Evolutionary conservation across 2,797 vertebrate species (phyloP).

Genomic region (Myotis vivesi): DNA sequence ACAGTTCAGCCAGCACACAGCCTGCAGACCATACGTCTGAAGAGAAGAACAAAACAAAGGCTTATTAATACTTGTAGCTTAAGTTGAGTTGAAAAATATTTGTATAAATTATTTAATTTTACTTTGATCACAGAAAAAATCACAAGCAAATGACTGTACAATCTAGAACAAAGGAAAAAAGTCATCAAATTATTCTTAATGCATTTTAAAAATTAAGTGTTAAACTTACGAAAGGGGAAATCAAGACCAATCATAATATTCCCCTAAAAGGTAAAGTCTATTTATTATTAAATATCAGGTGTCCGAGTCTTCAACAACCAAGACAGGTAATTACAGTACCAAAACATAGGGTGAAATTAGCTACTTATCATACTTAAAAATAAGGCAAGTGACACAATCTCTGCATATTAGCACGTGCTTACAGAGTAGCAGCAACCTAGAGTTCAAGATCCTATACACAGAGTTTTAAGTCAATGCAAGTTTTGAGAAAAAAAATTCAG

Average conservation of each 20-base stretch:
- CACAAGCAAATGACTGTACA: not conserved
- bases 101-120: slow-evolving; percentile 33
- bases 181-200: not conserved
- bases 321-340: not conserved
- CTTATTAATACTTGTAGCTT: slow-evolving; percentile 2
- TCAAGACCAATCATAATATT: not conserved
- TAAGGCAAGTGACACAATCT: not conserved
- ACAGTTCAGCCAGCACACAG: slow-evolving; percentile 97
- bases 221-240: slow-evolving; percentile 42
- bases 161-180: not conserved
- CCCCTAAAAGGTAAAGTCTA: not conserved
- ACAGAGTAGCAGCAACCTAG: not conserved
- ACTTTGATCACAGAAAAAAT: slow-evolving; percentile 11
- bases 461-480: not conserved
- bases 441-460: not conserved
- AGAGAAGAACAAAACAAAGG: slow-evolving; percentile 51
- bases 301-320: slow-evolving; percentile 32
- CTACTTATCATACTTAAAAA: slow-evolving; percentile 8
- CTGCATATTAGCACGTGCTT: not conserved
- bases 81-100: not conserved
- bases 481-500: slow-evolving; percentile 5
- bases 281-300: not conserved
- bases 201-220: not conserved
- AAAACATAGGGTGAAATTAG: not conserved
- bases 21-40: slow-evolving; percentile 99